These are phyloP conservation scores for Lanistes nyassanus DNA, from an alignment of 1,140 invertebrate species.

Conservation along the genomic window DNA sequence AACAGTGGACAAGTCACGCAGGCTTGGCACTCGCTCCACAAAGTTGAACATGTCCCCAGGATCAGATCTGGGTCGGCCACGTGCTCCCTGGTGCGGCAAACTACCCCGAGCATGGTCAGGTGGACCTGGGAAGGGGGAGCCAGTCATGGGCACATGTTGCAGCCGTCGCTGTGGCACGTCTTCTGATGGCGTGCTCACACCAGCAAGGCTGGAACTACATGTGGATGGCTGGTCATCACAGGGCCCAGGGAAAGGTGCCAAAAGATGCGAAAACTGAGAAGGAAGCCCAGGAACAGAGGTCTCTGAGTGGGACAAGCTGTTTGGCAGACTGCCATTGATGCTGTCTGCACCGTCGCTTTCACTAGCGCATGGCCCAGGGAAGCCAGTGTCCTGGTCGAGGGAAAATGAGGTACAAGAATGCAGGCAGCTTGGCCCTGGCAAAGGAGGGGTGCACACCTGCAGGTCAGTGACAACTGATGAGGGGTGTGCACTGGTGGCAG, in stretches of 20 bases:
- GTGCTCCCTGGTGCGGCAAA: constrained; percentile 10
- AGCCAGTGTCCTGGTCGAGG: constrained; percentile 2
- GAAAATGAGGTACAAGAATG: constrained; percentile 14
- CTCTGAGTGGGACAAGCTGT: neutral
- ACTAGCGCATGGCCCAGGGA: neutral
- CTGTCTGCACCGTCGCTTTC: neutral
- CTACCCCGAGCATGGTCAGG: neutral
- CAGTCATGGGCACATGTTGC: constrained; percentile 22
- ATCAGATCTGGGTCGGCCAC: neutral
- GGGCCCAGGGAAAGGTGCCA: constrained; percentile 15
- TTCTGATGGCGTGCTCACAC: neutral
- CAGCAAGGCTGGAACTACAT: neutral
- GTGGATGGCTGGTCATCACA: constrained; percentile 17
- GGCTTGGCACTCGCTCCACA: too few species aligned
- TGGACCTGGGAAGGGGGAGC: constrained; percentile 16
- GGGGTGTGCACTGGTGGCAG: constrained; percentile 14
- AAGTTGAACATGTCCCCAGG: too few species aligned
- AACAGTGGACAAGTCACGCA: too few species aligned
- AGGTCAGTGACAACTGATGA: constrained; percentile 49
- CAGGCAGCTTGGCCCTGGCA: constrained; percentile 40
- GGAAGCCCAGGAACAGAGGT: constrained; percentile 1
- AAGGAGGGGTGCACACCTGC: constrained; percentile 49
- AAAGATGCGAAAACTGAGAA: neutral
- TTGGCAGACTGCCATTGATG: neutral
- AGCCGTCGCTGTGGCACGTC: constrained; percentile 6